These are phyloP conservation scores for Calliphora vicina DNA, from an alignment of 1,140 invertebrate genomes.

Conservation along the genomic window DNA sequence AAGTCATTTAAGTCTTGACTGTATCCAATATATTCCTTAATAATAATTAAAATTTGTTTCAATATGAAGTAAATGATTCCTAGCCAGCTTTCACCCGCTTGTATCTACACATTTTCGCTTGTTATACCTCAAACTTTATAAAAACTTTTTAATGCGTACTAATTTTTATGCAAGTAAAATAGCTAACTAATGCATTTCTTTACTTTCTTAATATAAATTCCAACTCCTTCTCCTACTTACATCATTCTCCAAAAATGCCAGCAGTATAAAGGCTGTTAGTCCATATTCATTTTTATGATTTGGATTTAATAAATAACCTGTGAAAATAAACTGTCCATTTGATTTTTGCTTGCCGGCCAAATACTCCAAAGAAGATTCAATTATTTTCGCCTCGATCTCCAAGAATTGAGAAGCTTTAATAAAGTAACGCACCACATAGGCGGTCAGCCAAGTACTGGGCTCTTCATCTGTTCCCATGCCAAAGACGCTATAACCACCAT, in stretches of 20 bases:
- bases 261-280: slow-evolving; percentile 55
- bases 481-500: slow-evolving; percentile 96
- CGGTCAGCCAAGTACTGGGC: slow-evolving; percentile 96
- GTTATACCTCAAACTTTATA: too few relatives aligned
- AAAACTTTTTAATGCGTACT: too few relatives aligned
- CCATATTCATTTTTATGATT: slow-evolving; percentile 76
- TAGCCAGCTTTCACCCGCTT: too few relatives aligned
- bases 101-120: too few relatives aligned
- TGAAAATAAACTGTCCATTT: slow-evolving; percentile 87
- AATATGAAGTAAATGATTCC: too few relatives aligned
- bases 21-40: too few relatives aligned
- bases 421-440: slow-evolving; percentile 90
- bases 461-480: slow-evolving; percentile 74
- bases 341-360: slow-evolving; percentile 76
- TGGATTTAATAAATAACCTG: slow-evolving; percentile 77
- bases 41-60: too few relatives aligned
- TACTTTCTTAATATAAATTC: too few relatives aligned
- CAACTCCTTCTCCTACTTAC: too few relatives aligned
- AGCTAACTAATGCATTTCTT: too few relatives aligned
- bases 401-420: slow-evolving; percentile 83
- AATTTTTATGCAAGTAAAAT: too few relatives aligned
- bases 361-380: slow-evolving; percentile 81
- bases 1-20: too few relatives aligned
- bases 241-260: slow-evolving; percentile 82
- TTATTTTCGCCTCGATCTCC: slow-evolving; percentile 77